Evolutionary conservation across 2,888 invertebrate species (phyloP).

Genomic region (Aphidius colemani): DNA sequence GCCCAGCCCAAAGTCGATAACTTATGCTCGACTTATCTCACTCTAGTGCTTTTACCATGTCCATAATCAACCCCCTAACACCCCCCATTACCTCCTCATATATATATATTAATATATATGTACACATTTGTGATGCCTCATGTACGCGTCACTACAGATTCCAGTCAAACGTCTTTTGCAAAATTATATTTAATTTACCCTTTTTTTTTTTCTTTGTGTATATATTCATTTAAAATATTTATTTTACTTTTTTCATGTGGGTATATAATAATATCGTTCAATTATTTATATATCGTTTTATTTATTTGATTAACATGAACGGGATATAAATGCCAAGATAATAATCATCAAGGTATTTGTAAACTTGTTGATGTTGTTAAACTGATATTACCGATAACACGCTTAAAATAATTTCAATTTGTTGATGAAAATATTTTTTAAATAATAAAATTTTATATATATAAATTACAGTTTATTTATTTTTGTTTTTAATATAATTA

Average conservation of each 20-base stretch:
- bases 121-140: too few relatives aligned
- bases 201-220: too few relatives aligned
- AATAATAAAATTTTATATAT: conserved; percentile 2
- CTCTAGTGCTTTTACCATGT: conserved; percentile 16
- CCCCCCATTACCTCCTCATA: not conserved
- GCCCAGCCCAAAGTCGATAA: conserved; percentile 19
- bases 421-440: conserved; percentile 1
- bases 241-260: too few relatives aligned
- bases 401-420: conserved; percentile 5
- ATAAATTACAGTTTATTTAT: conserved; percentile 16
- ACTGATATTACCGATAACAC: not conserved
- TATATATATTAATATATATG: conserved; percentile 3
- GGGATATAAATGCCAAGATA: not conserved
- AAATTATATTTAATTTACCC: too few relatives aligned
- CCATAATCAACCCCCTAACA: conserved; percentile 13
- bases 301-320: too few relatives aligned
- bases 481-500: conserved; percentile 17
- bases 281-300: too few relatives aligned
- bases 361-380: not conserved
- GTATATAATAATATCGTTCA: too few relatives aligned
- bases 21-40: conserved; percentile 22
- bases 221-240: too few relatives aligned
- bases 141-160: conserved; percentile 1
- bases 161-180: conserved; percentile 12
- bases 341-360: not conserved